phyloP scores from a whole-genome alignment of 1,140 invertebrate genomes.

The Araneus ventricosus region DNA sequence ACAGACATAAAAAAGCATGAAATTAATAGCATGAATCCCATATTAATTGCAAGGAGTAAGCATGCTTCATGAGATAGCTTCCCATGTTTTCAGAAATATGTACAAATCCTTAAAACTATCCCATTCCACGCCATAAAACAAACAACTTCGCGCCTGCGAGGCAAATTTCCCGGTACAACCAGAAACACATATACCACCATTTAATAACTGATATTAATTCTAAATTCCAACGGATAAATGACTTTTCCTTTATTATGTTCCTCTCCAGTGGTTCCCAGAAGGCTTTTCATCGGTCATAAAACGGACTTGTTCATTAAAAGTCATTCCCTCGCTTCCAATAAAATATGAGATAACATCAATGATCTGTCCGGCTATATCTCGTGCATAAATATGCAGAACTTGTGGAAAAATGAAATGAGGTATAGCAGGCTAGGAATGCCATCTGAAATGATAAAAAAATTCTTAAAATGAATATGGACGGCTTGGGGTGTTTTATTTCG shows the following conservation, averaged over 20 bases:
- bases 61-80: too few relatives aligned
- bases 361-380: not conserved
- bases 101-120: too few relatives aligned
- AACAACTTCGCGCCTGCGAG: too few relatives aligned
- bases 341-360: conserved; percentile 5
- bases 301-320: conserved; percentile 20
- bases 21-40: too few relatives aligned
- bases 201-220: conserved; percentile 9
- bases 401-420: not conserved
- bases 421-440: not conserved
- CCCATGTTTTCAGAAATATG: too few relatives aligned
- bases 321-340: conserved; percentile 13
- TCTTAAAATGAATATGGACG: not conserved
- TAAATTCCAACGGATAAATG: not conserved
- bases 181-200: not conserved
- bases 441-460: not conserved
- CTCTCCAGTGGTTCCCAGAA: not conserved
- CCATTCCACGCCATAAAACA: too few relatives aligned
- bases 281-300: conserved; percentile 3
- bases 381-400: conserved; percentile 37
- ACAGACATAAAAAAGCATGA: too few relatives aligned
- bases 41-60: too few relatives aligned
- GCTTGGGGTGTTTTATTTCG: not conserved
- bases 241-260: not conserved
- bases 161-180: not conserved